Evolutionary conservation across 2,888 invertebrate species (phyloP).

Genomic region (Stenodema calcarata): DNA sequence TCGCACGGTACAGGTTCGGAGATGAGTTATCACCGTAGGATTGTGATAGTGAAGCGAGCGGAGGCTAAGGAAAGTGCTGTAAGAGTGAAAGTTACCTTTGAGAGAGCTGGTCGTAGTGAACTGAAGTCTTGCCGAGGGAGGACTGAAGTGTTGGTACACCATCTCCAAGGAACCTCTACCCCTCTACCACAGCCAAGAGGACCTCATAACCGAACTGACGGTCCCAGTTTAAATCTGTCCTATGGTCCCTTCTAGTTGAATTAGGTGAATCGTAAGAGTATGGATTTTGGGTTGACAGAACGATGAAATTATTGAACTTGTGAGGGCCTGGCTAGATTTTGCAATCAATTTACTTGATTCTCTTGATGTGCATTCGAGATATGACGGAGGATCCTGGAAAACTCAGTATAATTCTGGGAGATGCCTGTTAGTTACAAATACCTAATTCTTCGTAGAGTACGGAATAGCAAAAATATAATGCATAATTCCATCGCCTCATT

Average conservation of each 20-base stretch:
- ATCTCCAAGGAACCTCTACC: background rate
- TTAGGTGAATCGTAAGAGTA: too few species aligned
- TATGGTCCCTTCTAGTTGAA: background rate
- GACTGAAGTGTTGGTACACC: slow-evolving; percentile 40
- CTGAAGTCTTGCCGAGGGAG: slow-evolving; percentile 27
- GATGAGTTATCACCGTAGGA: background rate
- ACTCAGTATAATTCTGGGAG: too few species aligned
- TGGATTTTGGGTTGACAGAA: too few species aligned
- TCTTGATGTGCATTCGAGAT: too few species aligned
- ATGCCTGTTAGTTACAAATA: too few species aligned
- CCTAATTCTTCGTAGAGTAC: too few species aligned
- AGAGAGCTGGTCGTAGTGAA: slow-evolving; percentile 25
- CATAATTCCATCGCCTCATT: too few species aligned
- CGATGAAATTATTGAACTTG: too few species aligned
- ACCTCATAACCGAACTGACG: background rate
- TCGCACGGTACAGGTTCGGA: background rate
- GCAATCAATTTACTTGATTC: too few species aligned
- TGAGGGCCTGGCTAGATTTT: too few species aligned
- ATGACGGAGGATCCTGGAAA: too few species aligned
- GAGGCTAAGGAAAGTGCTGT: slow-evolving; percentile 38
- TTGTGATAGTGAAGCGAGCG: background rate
- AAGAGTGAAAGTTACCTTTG: slow-evolving; percentile 44
- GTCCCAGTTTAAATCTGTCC: background rate
- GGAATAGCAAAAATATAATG: too few species aligned
- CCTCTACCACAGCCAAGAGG: background rate